These are phyloP conservation scores for Coptodon bakossiorum DNA, from an alignment of 2,113 vertebrate genomes.

Conservation along the genomic window DNA sequence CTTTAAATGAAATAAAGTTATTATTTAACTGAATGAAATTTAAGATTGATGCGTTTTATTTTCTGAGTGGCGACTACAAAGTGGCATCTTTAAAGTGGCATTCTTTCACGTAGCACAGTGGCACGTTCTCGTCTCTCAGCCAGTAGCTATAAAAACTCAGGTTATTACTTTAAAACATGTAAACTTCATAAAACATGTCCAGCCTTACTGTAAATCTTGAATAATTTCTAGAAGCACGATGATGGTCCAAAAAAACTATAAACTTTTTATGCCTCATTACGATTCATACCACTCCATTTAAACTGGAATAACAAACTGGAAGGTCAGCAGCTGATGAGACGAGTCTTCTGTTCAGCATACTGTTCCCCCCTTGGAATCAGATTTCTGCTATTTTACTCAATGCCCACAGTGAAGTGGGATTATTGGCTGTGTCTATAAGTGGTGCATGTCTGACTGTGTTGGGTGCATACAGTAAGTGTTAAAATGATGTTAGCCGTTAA, in stretches of 20 bases:
- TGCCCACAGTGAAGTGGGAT: not conserved
- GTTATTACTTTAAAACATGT: not conserved
- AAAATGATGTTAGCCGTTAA: not conserved
- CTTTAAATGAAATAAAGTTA: not conserved
- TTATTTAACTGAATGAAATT: not conserved
- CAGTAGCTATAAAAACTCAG: not conserved
- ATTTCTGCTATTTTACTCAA: not conserved
- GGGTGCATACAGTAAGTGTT: not conserved
- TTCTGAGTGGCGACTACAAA: not conserved
- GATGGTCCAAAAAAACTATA: not conserved
- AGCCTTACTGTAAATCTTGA: not conserved
- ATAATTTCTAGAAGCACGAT: not conserved
- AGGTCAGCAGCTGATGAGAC: constrained; percentile 5
- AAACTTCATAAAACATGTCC: not conserved
- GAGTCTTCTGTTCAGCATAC: not conserved
- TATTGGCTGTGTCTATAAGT: not conserved
- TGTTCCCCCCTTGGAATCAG: not conserved
- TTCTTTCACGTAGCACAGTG: not conserved
- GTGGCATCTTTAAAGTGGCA: not conserved
- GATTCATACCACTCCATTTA: not conserved
- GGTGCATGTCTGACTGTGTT: not conserved
- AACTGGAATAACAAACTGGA: not conserved
- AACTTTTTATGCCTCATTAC: not conserved
- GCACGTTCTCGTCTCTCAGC: not conserved
- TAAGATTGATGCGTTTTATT: not conserved